These are phyloP conservation scores for Oligia fasciuncula DNA, from an alignment of 2,888 invertebrate genomes.

Conservation along the genomic window DNA sequence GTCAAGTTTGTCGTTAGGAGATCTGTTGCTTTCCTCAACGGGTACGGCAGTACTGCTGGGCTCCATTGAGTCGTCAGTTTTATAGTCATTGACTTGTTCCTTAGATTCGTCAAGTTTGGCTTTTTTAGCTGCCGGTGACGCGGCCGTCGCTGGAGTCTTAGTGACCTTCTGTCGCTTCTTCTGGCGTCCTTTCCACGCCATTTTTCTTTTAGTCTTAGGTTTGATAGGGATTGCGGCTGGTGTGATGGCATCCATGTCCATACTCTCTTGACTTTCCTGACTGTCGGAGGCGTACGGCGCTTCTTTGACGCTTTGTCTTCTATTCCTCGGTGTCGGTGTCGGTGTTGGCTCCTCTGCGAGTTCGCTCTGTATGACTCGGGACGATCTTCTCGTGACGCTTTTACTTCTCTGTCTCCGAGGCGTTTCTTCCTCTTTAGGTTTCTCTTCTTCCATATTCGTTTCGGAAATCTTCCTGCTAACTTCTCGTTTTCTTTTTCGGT, in stretches of 20 bases:
- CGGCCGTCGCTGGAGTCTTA: slow-evolving; percentile 68
- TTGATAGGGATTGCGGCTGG: slow-evolving; percentile 71
- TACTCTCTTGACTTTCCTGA: slow-evolving; percentile 85
- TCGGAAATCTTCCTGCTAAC: slow-evolving; percentile 80
- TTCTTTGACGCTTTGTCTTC: slow-evolving; percentile 78
- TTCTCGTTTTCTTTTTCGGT: slow-evolving; percentile 84
- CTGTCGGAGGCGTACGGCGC: slow-evolving; percentile 82
- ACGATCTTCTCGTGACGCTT: slow-evolving; percentile 81
- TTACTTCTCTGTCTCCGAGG: slow-evolving; percentile 82
- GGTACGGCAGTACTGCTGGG: slow-evolving; percentile 64
- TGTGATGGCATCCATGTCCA: slow-evolving; percentile 69
- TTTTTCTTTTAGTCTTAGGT: slow-evolving; percentile 84
- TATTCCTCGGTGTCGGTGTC: slow-evolving; percentile 71
- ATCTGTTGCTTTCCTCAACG: slow-evolving; percentile 53
- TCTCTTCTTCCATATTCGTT: slow-evolving; percentile 73
- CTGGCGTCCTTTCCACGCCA: slow-evolving; percentile 88
- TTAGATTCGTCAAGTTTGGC: slow-evolving; percentile 75
- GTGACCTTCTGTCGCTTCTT: slow-evolving; percentile 80
- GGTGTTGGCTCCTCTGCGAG: slow-evolving; percentile 69
- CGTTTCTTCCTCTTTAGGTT: slow-evolving; percentile 78
- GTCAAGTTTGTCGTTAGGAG: slow-evolving; percentile 71
- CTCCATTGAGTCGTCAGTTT: slow-evolving; percentile 79
- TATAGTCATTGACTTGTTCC: slow-evolving; percentile 72
- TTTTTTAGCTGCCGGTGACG: slow-evolving; percentile 80
- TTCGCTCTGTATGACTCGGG: slow-evolving; percentile 76